Evolutionary conservation across 1,140 invertebrate species (phyloP).

Genomic region (Frieseomelitta varia): DNA sequence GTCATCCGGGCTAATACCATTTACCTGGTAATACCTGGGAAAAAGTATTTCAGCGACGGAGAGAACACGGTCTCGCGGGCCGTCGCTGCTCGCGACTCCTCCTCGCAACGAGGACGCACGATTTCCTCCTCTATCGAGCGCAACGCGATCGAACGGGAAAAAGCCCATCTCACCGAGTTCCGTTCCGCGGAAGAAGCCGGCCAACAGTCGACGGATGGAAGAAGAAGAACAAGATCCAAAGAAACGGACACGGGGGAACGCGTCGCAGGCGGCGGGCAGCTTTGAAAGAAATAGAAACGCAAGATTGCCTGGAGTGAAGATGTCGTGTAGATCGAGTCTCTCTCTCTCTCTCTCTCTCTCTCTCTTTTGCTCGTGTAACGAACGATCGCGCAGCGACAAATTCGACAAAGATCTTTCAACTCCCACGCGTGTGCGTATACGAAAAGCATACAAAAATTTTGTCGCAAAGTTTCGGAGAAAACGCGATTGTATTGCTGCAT

Average conservation of each 20-base stretch:
- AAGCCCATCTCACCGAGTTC: slow-evolving; percentile 66
- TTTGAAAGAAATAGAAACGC: slow-evolving; percentile 33
- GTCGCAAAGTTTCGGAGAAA: no score
- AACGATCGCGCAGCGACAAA: not conserved
- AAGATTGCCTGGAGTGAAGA: slow-evolving; percentile 17
- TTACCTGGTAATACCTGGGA: slow-evolving; percentile 27
- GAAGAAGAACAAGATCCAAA: slow-evolving; percentile 14
- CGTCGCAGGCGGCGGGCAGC: no score
- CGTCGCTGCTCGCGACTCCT: not conserved
- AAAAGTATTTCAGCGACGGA: slow-evolving; percentile 23
- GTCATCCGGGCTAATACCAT: slow-evolving; percentile 58
- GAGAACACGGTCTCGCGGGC: slow-evolving; percentile 5
- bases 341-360: no score
- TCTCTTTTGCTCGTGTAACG: no score
- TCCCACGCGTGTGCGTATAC: no score
- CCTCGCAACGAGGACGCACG: slow-evolving; percentile 23
- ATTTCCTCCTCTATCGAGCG: not conserved
- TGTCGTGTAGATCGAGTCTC: not conserved
- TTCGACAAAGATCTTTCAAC: not conserved
- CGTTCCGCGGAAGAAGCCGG: slow-evolving; percentile 31
- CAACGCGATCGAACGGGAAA: slow-evolving; percentile 50
- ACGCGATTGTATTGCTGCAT: no score
- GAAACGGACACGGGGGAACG: not conserved
- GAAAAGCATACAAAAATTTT: no score
- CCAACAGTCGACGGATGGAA: not conserved